These are phyloP conservation scores for Prorops nasuta DNA, from an alignment of 1,140 invertebrate genomes.

Conservation along the genomic window DNA sequence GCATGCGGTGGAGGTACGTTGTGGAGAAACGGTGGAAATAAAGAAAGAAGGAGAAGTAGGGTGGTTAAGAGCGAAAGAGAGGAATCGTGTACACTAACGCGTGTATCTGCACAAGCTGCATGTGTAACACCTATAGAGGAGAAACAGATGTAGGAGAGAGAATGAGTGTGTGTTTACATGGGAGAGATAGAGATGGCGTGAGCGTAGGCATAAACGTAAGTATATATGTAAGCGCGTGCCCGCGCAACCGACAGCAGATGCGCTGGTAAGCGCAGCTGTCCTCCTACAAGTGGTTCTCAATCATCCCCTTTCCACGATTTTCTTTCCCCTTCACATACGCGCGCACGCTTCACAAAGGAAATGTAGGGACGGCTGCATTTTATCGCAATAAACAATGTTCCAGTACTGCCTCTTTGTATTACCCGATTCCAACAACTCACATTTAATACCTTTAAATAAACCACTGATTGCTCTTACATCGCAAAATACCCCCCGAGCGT, in stretches of 20 bases:
- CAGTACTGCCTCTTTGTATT: no score
- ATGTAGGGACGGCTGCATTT: not conserved
- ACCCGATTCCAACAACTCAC: no score
- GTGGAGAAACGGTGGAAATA: conserved; percentile 1
- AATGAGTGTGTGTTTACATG: conserved; percentile 1
- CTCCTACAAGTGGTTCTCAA: conserved; percentile 57
- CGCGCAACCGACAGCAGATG: conserved; percentile 54
- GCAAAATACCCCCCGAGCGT: no score
- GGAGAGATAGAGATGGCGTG: conserved; percentile 3
- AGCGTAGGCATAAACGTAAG: conserved; percentile 30
- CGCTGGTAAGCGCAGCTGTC: conserved; percentile 51
- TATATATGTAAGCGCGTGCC: conserved; percentile 47
- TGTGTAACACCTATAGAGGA: not conserved
- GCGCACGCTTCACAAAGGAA: not conserved
- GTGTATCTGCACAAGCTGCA: not conserved
- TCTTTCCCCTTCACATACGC: not conserved
- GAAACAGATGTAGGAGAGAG: not conserved
- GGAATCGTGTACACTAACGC: not conserved
- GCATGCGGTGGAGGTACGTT: conserved; percentile 1
- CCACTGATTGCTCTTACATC: no score
- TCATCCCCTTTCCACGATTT: conserved; percentile 41
- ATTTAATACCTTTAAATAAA: no score
- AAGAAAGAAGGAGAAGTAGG: not conserved
- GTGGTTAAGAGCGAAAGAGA: not conserved
- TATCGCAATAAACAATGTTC: not conserved